Base-by-base conservation (phyloP, 2,888 invertebrate genomes). In the Tenthredo mesomela region DNA sequence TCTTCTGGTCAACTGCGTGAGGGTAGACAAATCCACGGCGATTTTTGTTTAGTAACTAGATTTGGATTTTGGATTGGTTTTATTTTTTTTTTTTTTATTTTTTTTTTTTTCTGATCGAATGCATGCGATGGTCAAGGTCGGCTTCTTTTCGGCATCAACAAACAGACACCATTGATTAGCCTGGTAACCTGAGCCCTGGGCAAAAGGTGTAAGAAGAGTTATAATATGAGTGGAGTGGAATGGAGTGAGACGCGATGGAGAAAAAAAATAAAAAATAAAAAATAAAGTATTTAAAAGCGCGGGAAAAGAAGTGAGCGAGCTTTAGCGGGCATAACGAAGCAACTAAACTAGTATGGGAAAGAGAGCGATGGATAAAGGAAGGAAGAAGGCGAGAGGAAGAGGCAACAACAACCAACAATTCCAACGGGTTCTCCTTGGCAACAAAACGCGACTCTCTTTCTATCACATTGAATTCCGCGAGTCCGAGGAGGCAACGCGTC, bases 391-490 rank as follows among this genome's bases (percentile, higher is more conserved):
- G 77, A 77, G 50, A 77, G 40, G 78, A 58, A 58, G 58, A 58
- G 29, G 80, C n/a, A 40, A n/a, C 43, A 25, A 29, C 80, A 43
- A 37, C 61, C 80, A 80, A 80, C 50, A 77, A 77, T n/a, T n/a
- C 18, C 77, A 54, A 54, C 82, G 82, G 82, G 47, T 65, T 67
- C 82, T 47, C 43, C 82, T 82, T 82, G 82, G 82, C 70, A 82
- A 82, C 82, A 82, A 47, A 65, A 82, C 65, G 29, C 82, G 82
- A 47, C 43, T 50, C 58, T 77, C 47, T 54, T 61, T 86, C 86
- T 85, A 73, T 50, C 75, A 75, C 86, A 58, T 84, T 47, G 67
- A 85, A 85, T 87, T 85, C 80, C 86, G 84, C 84, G 84, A 80
- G 80, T 40, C 65, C 33, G 67, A n/a, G 73, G 82, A 75, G 84